Evolutionary conservation across 2,797 vertebrate species (phyloP), one percentile per base, ranked within the genome.

Genomic region (Aulostomus chinensis): DNA sequence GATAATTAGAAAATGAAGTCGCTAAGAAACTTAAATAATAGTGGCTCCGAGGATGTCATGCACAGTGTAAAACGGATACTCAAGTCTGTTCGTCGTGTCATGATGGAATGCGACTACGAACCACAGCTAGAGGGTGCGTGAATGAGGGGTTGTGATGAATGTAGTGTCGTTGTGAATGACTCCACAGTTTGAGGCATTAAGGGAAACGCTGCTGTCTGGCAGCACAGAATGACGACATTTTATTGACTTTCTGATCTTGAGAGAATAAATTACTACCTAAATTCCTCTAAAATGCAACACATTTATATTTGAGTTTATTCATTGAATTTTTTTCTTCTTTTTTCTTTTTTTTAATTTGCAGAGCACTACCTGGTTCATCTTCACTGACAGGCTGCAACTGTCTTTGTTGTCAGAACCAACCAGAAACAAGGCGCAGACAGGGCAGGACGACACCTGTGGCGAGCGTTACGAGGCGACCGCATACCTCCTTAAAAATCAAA

Each of bases 11-110:
- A 71, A 70, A 77, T 45, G 16, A 79, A 65, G 56, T 32, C 53
- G 75, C 69, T 69, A 81, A 86, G 79, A 89, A 76, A 76, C 78
- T 81, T 76, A 72, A 84, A 71, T 68, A 73, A 26, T 22, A 41
- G 78, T 78, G 73, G 63, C 41, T 70, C 75, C 66, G 77, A 76
- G 68, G 67, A 76, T 52, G 71, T 67, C 87, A 80, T 85, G 78
- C 81, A 84, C 81, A 76, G 68, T 79, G 77, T 67, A 33, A 40
- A 63, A 76, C 57, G 22, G 76, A 74, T 67, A 69, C 51, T 73
- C 61, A 68, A 70, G 68, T 68, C 31, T 62, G 56, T n/a, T n/a
- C n/a, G n/a, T n/a, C n/a, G 75, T 66, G 37, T 38, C 32, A 72
- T 46, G 58, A 62, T 81, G 68, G 78, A 88, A 86, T 83, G 81